phyloP scores from a whole-genome alignment of 2,888 invertebrate genomes.

The Apodemia zela region DNA sequence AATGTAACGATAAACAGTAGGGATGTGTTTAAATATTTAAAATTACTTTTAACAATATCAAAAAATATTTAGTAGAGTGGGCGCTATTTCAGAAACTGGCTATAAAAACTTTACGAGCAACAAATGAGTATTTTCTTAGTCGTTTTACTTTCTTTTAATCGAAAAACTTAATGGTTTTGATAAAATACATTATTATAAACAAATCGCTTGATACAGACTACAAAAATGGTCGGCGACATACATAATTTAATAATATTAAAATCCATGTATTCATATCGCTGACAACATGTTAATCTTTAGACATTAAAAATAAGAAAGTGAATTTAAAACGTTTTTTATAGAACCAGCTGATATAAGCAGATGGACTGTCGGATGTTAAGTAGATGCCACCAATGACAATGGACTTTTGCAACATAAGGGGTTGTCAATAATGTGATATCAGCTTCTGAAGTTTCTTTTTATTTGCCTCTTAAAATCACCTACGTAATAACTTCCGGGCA shows the following conservation, averaged over 20 bases:
- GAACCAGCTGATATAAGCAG: too few species aligned
- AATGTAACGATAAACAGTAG: not conserved
- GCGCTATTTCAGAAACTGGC: constrained; percentile 5
- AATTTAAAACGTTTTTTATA: too few species aligned
- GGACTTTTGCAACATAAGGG: too few species aligned
- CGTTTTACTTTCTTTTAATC: constrained; percentile 25
- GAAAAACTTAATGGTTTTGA: constrained; percentile 18
- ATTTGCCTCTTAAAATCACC: too few species aligned
- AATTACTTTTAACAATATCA: constrained; percentile 8
- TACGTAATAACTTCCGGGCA: too few species aligned
- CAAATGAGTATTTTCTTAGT: constrained; percentile 25
- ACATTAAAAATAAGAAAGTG: not conserved
- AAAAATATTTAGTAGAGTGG: constrained; percentile 6
- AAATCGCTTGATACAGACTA: not conserved
- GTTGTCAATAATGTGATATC: too few species aligned
- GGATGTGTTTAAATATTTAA: not conserved
- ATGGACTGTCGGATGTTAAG: too few species aligned
- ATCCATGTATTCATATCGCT: not conserved
- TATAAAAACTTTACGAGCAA: constrained; percentile 30
- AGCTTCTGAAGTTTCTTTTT: too few species aligned
- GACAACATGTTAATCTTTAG: not conserved
- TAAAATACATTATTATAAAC: constrained; percentile 4
- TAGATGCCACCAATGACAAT: too few species aligned
- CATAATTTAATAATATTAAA: not conserved
- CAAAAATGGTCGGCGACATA: not conserved